Base-by-base conservation (phyloP, 2,113 vertebrate genomes). In the Dicrurus megarhynchus region DNA sequence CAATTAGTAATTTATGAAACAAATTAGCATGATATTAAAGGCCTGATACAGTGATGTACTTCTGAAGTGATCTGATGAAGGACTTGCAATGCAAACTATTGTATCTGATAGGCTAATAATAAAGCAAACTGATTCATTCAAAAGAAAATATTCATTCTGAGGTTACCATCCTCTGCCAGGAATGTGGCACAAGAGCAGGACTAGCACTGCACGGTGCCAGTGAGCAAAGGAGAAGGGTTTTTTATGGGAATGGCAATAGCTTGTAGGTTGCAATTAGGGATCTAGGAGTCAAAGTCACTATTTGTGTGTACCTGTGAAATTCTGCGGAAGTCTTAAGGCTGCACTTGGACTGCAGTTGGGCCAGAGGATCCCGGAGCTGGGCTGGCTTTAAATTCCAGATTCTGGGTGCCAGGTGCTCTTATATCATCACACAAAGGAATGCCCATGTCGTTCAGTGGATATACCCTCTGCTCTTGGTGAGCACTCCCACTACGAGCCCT, bases 1-100 rank as follows among this genome's bases (percentile, higher is more conserved):
- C 85, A 95, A 60, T 92, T 97, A 92, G 68, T 90, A 85, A 86
- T 94, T 96, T 97, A 86, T 96, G 35, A 92, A 97, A 64, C 46
- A 60, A 79, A 90, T 97, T 96, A 97, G 59, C 37, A 60, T 80
- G 70, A 92, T 93, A 75, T 79, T 94, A 83, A 95, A 93, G 84
- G 60, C n/a, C 49, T 96, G 50, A 41, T 70, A 53, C 35, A 64
- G 23, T 44, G 80, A 59, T 8, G 16, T 78, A 74, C 73, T 89
- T 61, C 84, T 91, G 32, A 69, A 42, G 42, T 35, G 87, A 92
- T 69, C 84, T 87, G 47, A 35, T 59, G 37, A 80, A 63, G 87
- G 67, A 79, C 75, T 79, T 90, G 82, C 60, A 70, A 28, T 57
- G 79, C 65, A 71, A 77, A 39, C 42, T 87, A 33, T 70, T 4